Evolutionary conservation across 2,888 invertebrate species (phyloP).

Genomic region (Oligia strigilis): DNA sequence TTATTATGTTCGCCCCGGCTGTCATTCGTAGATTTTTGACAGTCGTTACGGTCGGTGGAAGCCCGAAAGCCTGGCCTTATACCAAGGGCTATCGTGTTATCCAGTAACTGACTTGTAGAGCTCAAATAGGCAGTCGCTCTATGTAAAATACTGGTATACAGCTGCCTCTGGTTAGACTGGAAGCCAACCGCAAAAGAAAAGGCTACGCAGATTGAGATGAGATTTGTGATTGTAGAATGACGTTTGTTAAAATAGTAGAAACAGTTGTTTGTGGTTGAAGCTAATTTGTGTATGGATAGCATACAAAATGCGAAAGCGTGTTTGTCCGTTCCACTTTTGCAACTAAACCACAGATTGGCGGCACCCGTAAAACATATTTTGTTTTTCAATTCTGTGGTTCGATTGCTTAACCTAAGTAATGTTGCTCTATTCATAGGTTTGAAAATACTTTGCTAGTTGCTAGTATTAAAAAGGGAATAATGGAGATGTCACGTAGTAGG

Average conservation of each 20-base stretch:
- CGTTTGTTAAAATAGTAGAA: not conserved
- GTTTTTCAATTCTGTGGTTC: not conserved
- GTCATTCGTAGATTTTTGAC: not conserved
- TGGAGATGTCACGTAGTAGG: not conserved
- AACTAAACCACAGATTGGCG: not conserved
- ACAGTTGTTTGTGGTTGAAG: not conserved
- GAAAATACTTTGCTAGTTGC: not conserved
- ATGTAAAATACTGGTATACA: not conserved
- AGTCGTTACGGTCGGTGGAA: not conserved
- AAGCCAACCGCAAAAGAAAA: not conserved
- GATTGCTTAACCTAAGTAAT: not conserved
- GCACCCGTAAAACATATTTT: not conserved
- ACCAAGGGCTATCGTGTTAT: not conserved
- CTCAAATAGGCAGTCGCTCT: not conserved
- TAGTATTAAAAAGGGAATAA: not conserved
- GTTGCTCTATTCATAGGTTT: not conserved
- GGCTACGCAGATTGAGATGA: not conserved
- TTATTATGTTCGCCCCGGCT: too few relatives aligned
- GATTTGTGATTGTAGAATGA: not conserved
- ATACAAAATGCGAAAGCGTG: not conserved
- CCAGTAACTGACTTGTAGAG: not conserved
- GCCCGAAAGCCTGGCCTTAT: not conserved
- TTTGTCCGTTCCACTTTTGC: not conserved
- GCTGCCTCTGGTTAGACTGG: not conserved
- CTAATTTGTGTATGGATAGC: not conserved